Base-by-base conservation (phyloP, 2,797 vertebrate genomes). In the Buceros bicornis region DNA sequence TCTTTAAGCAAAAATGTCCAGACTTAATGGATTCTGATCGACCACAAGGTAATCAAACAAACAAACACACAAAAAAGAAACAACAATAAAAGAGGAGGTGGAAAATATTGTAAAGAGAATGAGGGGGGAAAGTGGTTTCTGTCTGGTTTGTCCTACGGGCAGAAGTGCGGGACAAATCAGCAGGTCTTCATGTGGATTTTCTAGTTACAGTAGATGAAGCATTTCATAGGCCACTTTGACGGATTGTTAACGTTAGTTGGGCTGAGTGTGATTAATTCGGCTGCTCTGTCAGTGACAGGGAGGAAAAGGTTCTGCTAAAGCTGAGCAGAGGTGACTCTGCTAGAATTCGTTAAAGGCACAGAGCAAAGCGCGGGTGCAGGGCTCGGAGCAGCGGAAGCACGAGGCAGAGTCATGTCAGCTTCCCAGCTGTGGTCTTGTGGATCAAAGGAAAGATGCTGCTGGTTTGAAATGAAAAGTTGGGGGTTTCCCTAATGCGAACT, bases 231-330 rank as follows among this genome's bases (percentile, higher is more conserved):
- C 98, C 93, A 97, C 97, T 95, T 98, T 99, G 99, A 99, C 98
- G 86, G 99, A 99, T 99, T 98, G 99, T 99, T 99, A 99, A 98
- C 89, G 98, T 99, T 99, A 99, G 98, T 97, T 98, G 97, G 98
- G 97, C 97, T 99, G 99, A 99, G 98, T 98, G 98, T 99, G 99
- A 99, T 99, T 99, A 99, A 99, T 99, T 98, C 94, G 98, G 97
- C 97, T 97, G 97, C 97, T 98, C 97, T 98, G 98, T 98, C 98
- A 97, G 97, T 98, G 98, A 98, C 98, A 98, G 98, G 97, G 97
- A 98, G 97, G 97, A 97, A 97, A 97, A 94, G 94, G 97, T 97
- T 98, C 97, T 96, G 97, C 98, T 98, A 96, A 98, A 98, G 96
- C 85, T 69, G 87, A 98, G 97, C 96, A 96, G 98, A 98, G 98